phyloP scores from a whole-genome alignment of 2,797 vertebrate species.

The Pagetopsis macropterus region DNA sequence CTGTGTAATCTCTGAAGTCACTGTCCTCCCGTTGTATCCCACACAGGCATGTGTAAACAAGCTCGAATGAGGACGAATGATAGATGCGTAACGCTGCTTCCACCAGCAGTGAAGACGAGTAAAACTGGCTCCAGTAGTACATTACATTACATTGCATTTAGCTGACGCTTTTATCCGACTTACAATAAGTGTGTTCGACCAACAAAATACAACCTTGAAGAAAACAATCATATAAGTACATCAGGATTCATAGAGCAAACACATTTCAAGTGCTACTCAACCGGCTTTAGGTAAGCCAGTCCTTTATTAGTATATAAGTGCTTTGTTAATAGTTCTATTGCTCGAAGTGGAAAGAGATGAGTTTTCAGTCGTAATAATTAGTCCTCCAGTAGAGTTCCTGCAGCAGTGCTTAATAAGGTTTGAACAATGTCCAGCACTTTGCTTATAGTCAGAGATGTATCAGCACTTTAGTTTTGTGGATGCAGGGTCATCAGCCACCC shows the following conservation, averaged over 20 bases:
- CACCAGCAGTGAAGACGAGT: constrained; percentile 20
- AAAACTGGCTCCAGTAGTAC: constrained; percentile 19
- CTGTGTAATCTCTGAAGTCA: constrained; percentile 15
- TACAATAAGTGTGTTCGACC: too few relatives aligned
- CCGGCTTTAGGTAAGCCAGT: too few relatives aligned
- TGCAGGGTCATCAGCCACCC: constrained; percentile 30
- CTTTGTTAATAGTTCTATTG: too few relatives aligned
- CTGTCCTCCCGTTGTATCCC: constrained; percentile 22
- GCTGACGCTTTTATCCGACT: too few relatives aligned
- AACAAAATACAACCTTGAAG: too few relatives aligned
- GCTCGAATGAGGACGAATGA: constrained; percentile 18
- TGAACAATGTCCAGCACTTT: constrained; percentile 43
- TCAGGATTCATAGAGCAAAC: too few relatives aligned
- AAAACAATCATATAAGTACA: too few relatives aligned
- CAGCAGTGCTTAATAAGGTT: constrained; percentile 24
- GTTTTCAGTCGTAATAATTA: constrained; percentile 16
- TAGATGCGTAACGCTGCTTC: constrained; percentile 22
- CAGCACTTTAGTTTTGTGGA: constrained; percentile 53
- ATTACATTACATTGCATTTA: too few relatives aligned
- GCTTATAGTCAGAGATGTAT: constrained; percentile 49
- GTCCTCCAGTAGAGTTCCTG: constrained; percentile 17
- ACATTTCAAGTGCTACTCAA: too few relatives aligned
- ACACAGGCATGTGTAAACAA: constrained; percentile 14
- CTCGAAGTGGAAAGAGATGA: too few relatives aligned
- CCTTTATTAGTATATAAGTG: too few relatives aligned